These are phyloP conservation scores for Rhinolophus sinicus DNA, from an alignment of 2,113 vertebrate genomes.

Conservation along the genomic window DNA sequence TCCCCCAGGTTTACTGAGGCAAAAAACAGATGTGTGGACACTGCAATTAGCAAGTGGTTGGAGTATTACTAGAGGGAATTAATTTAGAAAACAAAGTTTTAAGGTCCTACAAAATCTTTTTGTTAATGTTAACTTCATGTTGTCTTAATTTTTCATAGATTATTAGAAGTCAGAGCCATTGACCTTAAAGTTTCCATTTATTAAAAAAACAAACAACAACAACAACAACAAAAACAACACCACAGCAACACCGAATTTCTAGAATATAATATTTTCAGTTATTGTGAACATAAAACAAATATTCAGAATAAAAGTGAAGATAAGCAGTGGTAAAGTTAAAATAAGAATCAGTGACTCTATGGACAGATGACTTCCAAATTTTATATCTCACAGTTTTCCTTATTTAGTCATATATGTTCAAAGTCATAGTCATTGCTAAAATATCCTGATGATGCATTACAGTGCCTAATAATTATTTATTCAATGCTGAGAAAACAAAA, in stretches of 20 bases:
- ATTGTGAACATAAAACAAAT: neutral
- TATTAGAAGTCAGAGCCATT: neutral
- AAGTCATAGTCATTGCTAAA: neutral
- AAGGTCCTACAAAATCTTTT: neutral
- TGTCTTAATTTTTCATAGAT: neutral
- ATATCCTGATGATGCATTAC: accelerated
- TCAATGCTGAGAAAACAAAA: neutral
- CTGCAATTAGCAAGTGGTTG: neutral
- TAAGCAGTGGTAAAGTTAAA: neutral
- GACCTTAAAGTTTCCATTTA: neutral
- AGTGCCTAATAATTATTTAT: neutral
- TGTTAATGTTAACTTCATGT: neutral
- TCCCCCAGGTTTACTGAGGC: neutral
- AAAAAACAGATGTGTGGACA: neutral
- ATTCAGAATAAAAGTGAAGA: neutral
- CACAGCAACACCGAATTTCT: accelerated
- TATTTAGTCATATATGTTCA: neutral
- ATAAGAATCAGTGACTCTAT: neutral
- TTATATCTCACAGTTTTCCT: neutral
- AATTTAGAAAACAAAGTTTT: neutral
- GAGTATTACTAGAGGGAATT: neutral
- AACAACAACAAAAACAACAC: neutral
- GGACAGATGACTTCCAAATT: neutral
- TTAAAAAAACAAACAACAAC: no score
- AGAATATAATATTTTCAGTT: neutral